phyloP scores from a whole-genome alignment of 2,113 vertebrate genomes.

The Salvelinus fontinalis region DNA sequence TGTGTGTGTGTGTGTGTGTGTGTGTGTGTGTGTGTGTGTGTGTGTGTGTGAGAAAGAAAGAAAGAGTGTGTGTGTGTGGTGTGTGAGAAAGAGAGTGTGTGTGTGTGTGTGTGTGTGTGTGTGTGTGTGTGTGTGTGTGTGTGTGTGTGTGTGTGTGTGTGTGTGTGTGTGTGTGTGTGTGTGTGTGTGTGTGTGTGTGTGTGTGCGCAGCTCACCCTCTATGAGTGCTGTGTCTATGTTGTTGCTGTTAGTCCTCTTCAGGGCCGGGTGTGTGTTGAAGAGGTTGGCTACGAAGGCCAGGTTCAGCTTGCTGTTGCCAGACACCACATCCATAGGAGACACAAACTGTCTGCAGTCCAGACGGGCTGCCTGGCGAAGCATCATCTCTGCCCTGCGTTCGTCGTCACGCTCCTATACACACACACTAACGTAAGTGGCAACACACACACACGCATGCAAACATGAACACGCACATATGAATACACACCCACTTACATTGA shows the following conservation, averaged over 20 bases:
- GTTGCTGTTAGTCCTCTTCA: slow-evolving; percentile 72
- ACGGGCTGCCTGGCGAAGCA: slow-evolving; percentile 90
- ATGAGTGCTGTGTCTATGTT: slow-evolving; percentile 75
- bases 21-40: not conserved
- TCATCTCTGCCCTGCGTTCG: slow-evolving; percentile 84
- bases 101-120: not conserved
- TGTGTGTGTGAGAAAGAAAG: not conserved
- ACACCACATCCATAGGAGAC: slow-evolving; percentile 86
- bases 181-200: not conserved
- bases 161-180: not conserved
- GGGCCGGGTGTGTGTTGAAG: slow-evolving; percentile 87
- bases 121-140: not conserved
- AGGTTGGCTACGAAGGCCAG: slow-evolving; percentile 95
- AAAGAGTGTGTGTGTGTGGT: too few species aligned
- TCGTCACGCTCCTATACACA: slow-evolving; percentile 80
- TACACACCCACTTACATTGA: slow-evolving; percentile 77
- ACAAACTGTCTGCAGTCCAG: slow-evolving; percentile 96
- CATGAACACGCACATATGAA: slow-evolving; percentile 2
- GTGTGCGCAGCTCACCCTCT: not conserved
- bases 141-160: not conserved
- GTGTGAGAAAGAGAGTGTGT: too few species aligned
- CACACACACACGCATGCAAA: slow-evolving; percentile 13
- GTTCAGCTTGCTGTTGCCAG: slow-evolving; percentile 96
- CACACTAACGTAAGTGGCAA: not conserved
- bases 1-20: not conserved